Percentiles rank a stretch among this genome's conserved stretches.
phyloP scores from a whole-genome alignment of 2,888 invertebrate species.

The Calephelis perditalis region DNA sequence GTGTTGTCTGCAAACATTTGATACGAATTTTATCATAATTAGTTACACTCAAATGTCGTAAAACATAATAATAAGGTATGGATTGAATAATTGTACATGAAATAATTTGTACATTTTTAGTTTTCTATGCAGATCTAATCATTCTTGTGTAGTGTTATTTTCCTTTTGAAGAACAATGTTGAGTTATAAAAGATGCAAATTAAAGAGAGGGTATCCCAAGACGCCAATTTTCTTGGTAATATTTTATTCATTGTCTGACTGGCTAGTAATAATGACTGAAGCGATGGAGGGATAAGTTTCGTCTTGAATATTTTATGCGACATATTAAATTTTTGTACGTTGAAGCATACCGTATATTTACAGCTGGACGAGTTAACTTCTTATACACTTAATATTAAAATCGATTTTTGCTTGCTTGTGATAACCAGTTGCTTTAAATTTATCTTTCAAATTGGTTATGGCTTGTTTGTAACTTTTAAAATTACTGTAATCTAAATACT shows the following conservation, averaged over 20 bases:
- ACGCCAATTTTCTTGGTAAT: conserved; percentile 34
- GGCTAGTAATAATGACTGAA: conserved; percentile 33
- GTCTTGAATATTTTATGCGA: conserved; percentile 31
- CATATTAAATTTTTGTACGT: conserved; percentile 28
- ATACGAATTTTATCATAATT: too few relatives aligned
- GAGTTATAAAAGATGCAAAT: conserved; percentile 31
- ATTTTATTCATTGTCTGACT: conserved; percentile 36
- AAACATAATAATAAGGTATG: too few relatives aligned
- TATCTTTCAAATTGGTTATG: not conserved
- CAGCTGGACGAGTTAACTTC: not conserved
- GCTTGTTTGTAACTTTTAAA: too few relatives aligned
- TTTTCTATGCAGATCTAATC: too few relatives aligned
- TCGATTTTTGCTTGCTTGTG: not conserved
- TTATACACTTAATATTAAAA: not conserved
- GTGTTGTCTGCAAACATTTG: too few relatives aligned
- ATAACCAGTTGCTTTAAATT: not conserved
- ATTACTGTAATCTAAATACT: too few relatives aligned
- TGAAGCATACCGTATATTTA: conserved; percentile 10
- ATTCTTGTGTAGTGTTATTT: too few relatives aligned
- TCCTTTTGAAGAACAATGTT: too few relatives aligned
- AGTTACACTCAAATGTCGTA: too few relatives aligned
- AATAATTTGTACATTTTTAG: too few relatives aligned
- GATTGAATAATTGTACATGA: too few relatives aligned
- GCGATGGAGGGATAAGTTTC: conserved; percentile 30
- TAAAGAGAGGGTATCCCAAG: conserved; percentile 31